These are phyloP conservation scores for Botrylloides violaceus DNA, from an alignment of 23 tunicate species.

Conservation along the genomic window DNA sequence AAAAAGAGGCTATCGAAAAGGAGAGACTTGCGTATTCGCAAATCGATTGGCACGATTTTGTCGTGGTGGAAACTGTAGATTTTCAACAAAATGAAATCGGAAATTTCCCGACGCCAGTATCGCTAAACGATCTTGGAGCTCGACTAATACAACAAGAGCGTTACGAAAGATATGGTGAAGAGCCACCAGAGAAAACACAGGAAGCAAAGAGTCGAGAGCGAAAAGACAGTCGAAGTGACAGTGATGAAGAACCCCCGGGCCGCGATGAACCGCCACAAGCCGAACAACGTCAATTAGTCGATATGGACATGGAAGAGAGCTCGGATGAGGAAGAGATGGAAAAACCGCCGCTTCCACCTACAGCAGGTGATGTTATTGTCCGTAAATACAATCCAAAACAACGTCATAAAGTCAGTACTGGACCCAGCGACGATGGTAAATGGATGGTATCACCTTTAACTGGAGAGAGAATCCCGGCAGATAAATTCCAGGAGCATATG, in stretches of 20 bases:
- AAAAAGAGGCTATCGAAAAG: constrained; percentile 71
- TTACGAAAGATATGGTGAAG: constrained; percentile 85
- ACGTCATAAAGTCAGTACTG: constrained; percentile 7
- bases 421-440: constrained; percentile 23
- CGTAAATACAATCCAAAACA: constrained; percentile 71
- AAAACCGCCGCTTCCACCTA: constrained; percentile 42
- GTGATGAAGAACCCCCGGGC: constrained; percentile 30
- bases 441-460: constrained; percentile 91
- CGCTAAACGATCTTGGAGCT: constrained; percentile 73
- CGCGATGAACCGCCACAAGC: constrained; percentile 6
- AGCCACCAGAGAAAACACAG: background rate
- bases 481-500: constrained; percentile 88
- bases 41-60: constrained; percentile 99
- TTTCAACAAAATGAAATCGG: constrained; percentile 70
- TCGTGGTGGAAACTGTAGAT: constrained; percentile 95
- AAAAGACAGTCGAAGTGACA: constrained; percentile 31
- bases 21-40: constrained; percentile 88
- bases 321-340: constrained; percentile 78
- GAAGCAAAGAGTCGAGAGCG: background rate
- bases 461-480: constrained; percentile 73
- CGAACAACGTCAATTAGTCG: constrained; percentile 80
- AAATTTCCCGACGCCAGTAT: constrained; percentile 80
- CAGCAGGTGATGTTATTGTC: constrained; percentile 59
- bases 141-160: constrained; percentile 83
- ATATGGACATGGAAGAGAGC: constrained; percentile 98